Evolutionary conservation across 2,113 vertebrate genomes (phyloP), one percentile per base, ranked within the genome.

Genomic region (Prinia subflava): DNA sequence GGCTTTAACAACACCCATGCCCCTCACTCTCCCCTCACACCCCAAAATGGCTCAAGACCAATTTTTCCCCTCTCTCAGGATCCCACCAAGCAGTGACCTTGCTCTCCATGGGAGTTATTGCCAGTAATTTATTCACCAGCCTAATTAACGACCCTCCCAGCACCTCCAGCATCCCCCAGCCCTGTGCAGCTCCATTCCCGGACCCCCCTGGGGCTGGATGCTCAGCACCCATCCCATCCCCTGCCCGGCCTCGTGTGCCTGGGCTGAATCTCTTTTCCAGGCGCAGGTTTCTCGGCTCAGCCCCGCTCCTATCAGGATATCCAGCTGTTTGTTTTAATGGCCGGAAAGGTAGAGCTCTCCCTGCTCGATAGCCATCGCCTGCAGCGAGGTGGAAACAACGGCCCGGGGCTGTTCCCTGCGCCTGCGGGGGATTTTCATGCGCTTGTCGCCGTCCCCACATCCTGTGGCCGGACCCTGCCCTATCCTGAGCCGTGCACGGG

Each of bases 301-400:
- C 81, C 82, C 60, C 6, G 64, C 84, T 92, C 37, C 89, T 86
- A 78, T 94, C 95, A 94, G 89, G 92, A 95, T 95, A 84, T 96
- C 87, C 94, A 95, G 94, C 49, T 33, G 47, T 41, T 94, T 15
- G 60, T 71, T 87, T 78, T 94, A 95, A 95, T 79, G 77, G 94
- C 94, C 93, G 91, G 96, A 95, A 96, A 95, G 93, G 87, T 37
- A 56, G 65, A 57, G 3, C 62, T 87, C 81, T 94, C 88, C 59
- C 78, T 27, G 59, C 67, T 93, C 7, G 70, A 93, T 92, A 90
- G 91, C 57, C 41, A 95, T 92, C 80, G 49, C 87, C 9, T 15
- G 62, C 31, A 2, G 79, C 47, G 83, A 91, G 92, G 44, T 63
- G 55, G 64, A 94, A 94, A 94, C 84, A 89, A 76, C 23, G 31